These are phyloP conservation scores for Pseudomyrmex cubaensis DNA, from an alignment of 1,140 invertebrate genomes.

Conservation along the genomic window DNA sequence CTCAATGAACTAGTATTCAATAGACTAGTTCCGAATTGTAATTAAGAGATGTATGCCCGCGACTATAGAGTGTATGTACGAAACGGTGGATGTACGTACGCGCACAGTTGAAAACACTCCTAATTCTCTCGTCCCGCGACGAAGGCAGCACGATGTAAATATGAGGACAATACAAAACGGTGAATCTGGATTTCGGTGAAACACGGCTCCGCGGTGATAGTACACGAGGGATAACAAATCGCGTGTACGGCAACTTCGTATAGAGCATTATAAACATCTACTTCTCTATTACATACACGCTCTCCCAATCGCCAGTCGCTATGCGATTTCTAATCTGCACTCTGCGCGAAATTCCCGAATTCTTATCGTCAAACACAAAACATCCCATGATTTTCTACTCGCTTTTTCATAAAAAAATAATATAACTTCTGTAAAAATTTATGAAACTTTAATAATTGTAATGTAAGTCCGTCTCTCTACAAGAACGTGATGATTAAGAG, in stretches of 20 bases:
- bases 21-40: slow-evolving; percentile 41
- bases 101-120: slow-evolving; percentile 30
- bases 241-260: slow-evolving; percentile 17
- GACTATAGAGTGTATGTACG: slow-evolving; percentile 20
- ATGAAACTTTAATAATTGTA: no score
- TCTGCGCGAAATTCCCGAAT: no score
- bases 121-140: slow-evolving; percentile 41
- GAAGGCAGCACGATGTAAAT: slow-evolving; percentile 50
- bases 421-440: background rate
- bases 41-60: slow-evolving; percentile 31
- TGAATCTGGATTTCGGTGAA: slow-evolving; percentile 55
- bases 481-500: no score
- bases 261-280: background rate
- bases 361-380: background rate
- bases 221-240: slow-evolving; percentile 44
- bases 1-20: slow-evolving; percentile 46
- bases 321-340: background rate
- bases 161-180: slow-evolving; percentile 40
- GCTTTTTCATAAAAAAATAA: background rate
- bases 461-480: no score
- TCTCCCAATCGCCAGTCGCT: background rate
- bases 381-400: background rate
- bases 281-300: background rate
- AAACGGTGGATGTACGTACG: background rate
- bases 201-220: slow-evolving; percentile 13